phyloP scores from a whole-genome alignment of 2,113 vertebrate species.

The Pandion haliaetus region DNA sequence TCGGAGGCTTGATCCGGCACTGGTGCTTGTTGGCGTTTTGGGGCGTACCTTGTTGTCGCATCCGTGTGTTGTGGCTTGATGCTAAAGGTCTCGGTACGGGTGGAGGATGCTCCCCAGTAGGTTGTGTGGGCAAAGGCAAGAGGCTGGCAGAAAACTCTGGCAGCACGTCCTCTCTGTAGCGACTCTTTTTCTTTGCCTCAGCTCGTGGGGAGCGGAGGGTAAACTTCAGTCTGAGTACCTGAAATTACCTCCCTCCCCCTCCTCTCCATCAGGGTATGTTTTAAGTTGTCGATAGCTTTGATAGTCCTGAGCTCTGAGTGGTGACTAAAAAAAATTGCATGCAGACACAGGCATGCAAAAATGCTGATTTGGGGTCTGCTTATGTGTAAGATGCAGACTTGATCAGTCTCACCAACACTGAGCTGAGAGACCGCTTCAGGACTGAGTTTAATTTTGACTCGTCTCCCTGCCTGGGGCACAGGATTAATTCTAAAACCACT shows the following conservation, averaged over 20 bases:
- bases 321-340: not conserved
- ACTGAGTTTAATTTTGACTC: not conserved
- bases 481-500: not conserved
- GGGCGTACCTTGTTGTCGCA: not conserved
- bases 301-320: not conserved
- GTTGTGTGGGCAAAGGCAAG: not conserved
- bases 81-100: not conserved
- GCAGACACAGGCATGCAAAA: not conserved
- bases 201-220: not conserved
- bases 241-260: not conserved
- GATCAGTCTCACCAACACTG: not conserved
- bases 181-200: conserved; percentile 6
- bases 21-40: not conserved
- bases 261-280: not conserved
- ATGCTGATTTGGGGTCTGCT: not conserved
- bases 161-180: not conserved
- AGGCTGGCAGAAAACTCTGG: not conserved
- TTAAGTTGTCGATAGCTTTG: not conserved
- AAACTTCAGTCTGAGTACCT: conserved; percentile 46
- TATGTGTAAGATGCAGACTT: not conserved
- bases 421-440: not conserved
- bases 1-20: not conserved
- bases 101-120: not conserved
- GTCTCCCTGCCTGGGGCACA: not conserved
- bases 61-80: not conserved